These are phyloP conservation scores for Python bivittatus DNA, from an alignment of 2,113 vertebrate genomes.

Conservation along the genomic window DNA sequence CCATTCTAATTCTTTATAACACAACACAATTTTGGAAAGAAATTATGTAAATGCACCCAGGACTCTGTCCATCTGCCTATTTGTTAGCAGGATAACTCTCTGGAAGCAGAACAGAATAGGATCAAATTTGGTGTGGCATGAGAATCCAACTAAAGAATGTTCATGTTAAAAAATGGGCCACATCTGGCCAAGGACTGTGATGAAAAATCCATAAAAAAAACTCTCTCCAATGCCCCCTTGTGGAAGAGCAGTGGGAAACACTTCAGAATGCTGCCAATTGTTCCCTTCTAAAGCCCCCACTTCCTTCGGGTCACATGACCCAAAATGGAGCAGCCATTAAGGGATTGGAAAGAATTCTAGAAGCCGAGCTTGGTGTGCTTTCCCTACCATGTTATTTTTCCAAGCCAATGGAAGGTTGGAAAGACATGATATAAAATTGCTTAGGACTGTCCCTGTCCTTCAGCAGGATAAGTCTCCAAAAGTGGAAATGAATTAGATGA, in stretches of 20 bases:
- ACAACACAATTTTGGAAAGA: background rate
- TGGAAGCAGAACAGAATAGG: background rate
- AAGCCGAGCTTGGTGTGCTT: background rate
- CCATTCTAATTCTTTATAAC: background rate
- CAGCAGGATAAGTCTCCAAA: background rate
- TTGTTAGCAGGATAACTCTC: background rate
- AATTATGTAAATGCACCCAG: background rate
- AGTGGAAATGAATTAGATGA: background rate
- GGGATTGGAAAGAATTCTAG: background rate
- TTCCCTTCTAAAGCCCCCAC: background rate
- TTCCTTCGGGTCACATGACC: background rate
- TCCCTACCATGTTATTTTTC: background rate
- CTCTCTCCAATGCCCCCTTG: background rate
- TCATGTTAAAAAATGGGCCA: background rate
- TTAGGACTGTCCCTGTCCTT: background rate
- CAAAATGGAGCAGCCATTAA: background rate
- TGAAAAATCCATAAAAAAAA: background rate
- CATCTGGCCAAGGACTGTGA: background rate
- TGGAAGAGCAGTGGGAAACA: no score
- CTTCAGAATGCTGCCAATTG: background rate
- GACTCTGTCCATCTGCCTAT: background rate
- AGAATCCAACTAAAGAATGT: background rate
- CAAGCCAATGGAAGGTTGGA: background rate
- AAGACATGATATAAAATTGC: background rate
- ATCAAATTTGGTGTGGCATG: background rate